Percentiles rank a stretch among this genome's conserved stretches.
phyloP scores from a whole-genome alignment of 2,113 vertebrate genomes.

The Leucopsar rothschildi region DNA sequence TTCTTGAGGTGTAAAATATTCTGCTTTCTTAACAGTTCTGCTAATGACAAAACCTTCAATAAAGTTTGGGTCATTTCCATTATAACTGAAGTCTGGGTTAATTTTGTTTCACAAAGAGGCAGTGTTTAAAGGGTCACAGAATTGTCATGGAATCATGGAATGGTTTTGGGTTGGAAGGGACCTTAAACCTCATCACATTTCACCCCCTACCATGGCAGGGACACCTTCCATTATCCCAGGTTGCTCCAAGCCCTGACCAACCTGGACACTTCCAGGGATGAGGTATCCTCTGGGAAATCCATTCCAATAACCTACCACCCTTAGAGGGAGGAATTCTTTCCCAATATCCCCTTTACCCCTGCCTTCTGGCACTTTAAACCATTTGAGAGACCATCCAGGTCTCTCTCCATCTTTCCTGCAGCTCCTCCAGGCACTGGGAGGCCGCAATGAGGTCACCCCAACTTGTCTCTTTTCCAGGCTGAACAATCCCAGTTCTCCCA shows the following conservation, averaged over 20 bases:
- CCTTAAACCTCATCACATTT: background rate
- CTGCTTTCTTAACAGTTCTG: constrained; percentile 73
- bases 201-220: background rate
- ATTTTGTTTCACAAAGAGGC: background rate
- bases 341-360: background rate
- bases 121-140: background rate
- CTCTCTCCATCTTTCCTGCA: background rate
- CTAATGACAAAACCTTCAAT: constrained; percentile 72
- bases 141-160: background rate
- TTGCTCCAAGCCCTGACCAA: fast-evolving
- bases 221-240: background rate
- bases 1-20: constrained; percentile 79
- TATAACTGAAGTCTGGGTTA: background rate
- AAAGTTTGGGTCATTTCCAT: constrained; percentile 61
- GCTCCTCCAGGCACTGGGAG: background rate
- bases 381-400: background rate
- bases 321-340: background rate
- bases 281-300: background rate
- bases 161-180: background rate
- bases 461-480: background rate
- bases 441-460: fast-evolving
- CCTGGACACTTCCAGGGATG: background rate
- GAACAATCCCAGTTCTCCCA: background rate
- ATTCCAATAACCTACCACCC: background rate
- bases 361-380: background rate